Evolutionary conservation across 2,888 invertebrate genomes (phyloP), one percentile per base, ranked within the genome.

Genomic region (Philereme vetulata): DNA sequence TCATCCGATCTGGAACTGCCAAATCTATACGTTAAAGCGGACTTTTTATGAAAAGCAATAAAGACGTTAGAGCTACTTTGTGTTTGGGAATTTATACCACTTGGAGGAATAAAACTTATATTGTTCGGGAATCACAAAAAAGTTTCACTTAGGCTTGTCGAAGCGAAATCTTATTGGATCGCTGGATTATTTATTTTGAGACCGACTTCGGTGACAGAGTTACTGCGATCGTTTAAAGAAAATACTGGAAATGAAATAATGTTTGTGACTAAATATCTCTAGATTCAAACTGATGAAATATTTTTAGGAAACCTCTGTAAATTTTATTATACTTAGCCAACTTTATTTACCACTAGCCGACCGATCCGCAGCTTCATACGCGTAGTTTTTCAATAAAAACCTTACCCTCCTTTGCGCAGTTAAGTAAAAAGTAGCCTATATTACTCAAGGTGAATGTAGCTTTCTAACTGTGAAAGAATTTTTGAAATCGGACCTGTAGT

Each of bases 21-120:
- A 79, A 84, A 85, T 82, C 83, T 86, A 85, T 86, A 84, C 82
- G 83, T 84, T 84, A 81, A 85, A 81, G 80, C 63, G 74, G 82
- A 81, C 82, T 85, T 88, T 87, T 88, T 91, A 91, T 91, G 88
- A 90, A 90, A 90, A 88, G 85, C 90, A 87, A 90, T 91, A 91
- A 90, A 90, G 86, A 88, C 87, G 89, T 88, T 88, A 86, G 83
- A 86, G 87, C 87, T 90, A 91, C 90, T 91, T 90, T 91, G 90
- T 90, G 86, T 90, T 88, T 84, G 89, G 81, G 82, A 90, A 90
- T 91, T 91, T 91, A 91, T 91, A 86, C 89, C 87, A 87, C 86
- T 87, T 85, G 81, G 83, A 85, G 85, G 82, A 89, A 90, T 90
- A 90, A 90, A 90, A 89, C 87, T 91, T 90, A 90, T 90, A 90